Conservation (phyloP, 2,888 invertebrate species). For the Athetis lepigone region DNA sequence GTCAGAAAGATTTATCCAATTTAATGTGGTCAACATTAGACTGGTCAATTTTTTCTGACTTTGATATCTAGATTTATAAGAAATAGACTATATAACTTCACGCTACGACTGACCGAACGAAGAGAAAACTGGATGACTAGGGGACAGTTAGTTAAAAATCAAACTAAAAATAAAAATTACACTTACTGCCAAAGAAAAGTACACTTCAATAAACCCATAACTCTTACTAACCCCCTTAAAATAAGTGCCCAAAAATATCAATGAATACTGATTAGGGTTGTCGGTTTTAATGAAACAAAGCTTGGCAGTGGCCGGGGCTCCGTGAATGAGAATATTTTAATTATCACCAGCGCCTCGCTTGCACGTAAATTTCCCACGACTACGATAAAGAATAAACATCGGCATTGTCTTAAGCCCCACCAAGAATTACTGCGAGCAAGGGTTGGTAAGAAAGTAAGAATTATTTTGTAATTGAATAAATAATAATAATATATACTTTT, state of each 20-base stretch:
- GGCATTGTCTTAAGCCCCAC: constrained; percentile 85
- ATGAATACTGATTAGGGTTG: constrained; percentile 82
- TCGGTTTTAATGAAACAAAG: constrained; percentile 82
- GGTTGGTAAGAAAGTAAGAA: constrained; percentile 70
- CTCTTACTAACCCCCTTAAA: neutral
- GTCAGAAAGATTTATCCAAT: too few species aligned
- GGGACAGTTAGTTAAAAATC: too few species aligned
- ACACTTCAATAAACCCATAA: constrained; percentile 20
- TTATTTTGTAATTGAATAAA: too few species aligned
- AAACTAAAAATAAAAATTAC: neutral
- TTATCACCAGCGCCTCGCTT: constrained; percentile 76
- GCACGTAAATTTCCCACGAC: constrained; percentile 90
- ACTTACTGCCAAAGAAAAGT: neutral
- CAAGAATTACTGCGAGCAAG: constrained; percentile 83
- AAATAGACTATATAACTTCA: too few species aligned
- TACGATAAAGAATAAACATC: constrained; percentile 90
- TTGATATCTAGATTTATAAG: too few species aligned
- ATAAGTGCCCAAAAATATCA: constrained; percentile 55
- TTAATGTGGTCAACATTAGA: too few species aligned
- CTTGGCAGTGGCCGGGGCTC: constrained; percentile 65
- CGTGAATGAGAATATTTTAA: constrained; percentile 88
- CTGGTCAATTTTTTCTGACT: too few species aligned
- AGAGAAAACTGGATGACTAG: too few species aligned
- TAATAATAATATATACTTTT: too few species aligned
- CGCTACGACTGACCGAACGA: too few species aligned